These are phyloP conservation scores for Euura lappo DNA, from an alignment of 1,140 invertebrate genomes.

Conservation along the genomic window DNA sequence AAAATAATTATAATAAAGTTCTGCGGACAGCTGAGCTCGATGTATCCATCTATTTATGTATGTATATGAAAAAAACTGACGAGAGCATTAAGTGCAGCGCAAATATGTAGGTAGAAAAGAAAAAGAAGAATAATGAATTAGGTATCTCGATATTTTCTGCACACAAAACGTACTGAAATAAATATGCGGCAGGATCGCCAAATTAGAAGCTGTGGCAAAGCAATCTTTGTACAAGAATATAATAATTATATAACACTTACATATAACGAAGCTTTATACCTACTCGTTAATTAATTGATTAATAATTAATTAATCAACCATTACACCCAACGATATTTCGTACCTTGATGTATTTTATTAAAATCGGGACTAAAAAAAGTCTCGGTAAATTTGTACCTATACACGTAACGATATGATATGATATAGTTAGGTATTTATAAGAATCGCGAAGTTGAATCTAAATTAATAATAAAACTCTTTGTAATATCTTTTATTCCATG, in stretches of 20 bases:
- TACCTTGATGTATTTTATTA: too few relatives aligned
- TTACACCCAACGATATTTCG: too few relatives aligned
- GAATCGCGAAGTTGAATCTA: too few relatives aligned
- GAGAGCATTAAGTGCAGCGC: not conserved
- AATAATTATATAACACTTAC: too few relatives aligned
- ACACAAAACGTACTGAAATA: not conserved
- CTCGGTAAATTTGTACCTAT: too few relatives aligned
- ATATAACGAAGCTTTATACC: not conserved
- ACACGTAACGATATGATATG: too few relatives aligned
- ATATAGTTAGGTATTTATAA: too few relatives aligned
- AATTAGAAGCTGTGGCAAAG: not conserved
- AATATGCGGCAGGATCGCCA: not conserved
- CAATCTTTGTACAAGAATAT: not conserved
- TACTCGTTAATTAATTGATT: too few relatives aligned
- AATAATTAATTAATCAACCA: too few relatives aligned
- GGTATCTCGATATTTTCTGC: not conserved
- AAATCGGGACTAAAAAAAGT: too few relatives aligned
- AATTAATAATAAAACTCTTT: too few relatives aligned
- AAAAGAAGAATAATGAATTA: not conserved
- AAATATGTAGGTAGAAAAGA: not conserved
- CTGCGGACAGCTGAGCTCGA: not conserved
- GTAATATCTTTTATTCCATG: too few relatives aligned
- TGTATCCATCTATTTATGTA: not conserved
- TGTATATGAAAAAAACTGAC: not conserved
- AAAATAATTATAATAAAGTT: not conserved